Conservation (phyloP, 2,888 invertebrate species). For the Strigamia maritima region DNA sequence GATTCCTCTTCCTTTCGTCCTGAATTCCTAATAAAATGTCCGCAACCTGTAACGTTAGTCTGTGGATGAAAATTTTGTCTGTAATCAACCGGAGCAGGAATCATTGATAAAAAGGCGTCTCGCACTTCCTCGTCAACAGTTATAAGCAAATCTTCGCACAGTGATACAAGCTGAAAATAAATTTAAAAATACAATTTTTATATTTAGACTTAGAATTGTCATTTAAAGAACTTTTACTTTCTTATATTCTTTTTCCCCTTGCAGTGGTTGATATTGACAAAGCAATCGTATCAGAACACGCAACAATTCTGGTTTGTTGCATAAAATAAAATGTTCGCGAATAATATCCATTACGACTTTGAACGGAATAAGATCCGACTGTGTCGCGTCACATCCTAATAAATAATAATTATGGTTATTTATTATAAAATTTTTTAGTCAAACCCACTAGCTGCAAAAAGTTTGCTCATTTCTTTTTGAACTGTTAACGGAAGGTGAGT, state of each 20-base stretch:
- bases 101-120: constrained; percentile 33
- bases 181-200: neutral
- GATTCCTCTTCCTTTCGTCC: neutral
- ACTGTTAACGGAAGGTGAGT: neutral
- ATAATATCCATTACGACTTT: constrained; percentile 36
- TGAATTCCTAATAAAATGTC: neutral
- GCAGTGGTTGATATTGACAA: constrained; percentile 35
- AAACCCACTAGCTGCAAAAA: constrained; percentile 29
- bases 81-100: neutral
- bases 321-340: constrained; percentile 29
- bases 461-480: constrained; percentile 37
- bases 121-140: constrained; percentile 33
- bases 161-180: neutral
- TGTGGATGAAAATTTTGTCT: neutral
- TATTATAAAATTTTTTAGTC: neutral
- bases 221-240: constrained; percentile 4
- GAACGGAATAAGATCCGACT: constrained; percentile 21
- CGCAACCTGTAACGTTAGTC: neutral
- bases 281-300: constrained; percentile 34
- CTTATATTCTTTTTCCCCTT: constrained; percentile 38
- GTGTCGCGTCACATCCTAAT: constrained; percentile 33
- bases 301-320: constrained; percentile 32
- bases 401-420: constrained; percentile 13
- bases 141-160: constrained; percentile 35
- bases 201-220: neutral